These are phyloP conservation scores for Sinocyclocheilus rhinocerous DNA, from an alignment of 2,113 vertebrate species.

Conservation along the genomic window DNA sequence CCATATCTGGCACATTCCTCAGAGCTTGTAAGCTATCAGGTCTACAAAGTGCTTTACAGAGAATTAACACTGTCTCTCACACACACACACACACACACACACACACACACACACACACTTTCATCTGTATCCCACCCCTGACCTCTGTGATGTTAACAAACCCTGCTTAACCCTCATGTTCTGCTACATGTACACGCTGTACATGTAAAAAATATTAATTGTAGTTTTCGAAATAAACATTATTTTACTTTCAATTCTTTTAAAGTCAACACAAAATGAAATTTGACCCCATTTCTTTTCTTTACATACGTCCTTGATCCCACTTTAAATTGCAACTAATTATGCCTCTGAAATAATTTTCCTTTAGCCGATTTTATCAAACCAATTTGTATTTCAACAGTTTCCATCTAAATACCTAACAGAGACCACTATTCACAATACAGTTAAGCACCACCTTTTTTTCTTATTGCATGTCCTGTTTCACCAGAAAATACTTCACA, in stretches of 20 bases:
- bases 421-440: not conserved
- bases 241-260: not conserved
- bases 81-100: not conserved
- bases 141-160: not conserved
- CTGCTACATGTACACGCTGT: not conserved
- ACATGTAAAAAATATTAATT: not conserved
- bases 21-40: conserved; percentile 4
- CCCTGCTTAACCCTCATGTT: not conserved
- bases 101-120: not conserved
- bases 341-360: not conserved
- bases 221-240: not conserved
- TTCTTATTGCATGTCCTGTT: not conserved
- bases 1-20: conserved; percentile 22
- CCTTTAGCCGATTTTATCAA: not conserved
- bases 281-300: not conserved
- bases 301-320: not conserved
- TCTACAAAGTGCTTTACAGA: not conserved
- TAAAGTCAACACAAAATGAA: not conserved
- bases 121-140: not conserved
- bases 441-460: not conserved
- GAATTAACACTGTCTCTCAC: not conserved
- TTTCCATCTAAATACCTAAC: not conserved
- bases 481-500: not conserved
- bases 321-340: not conserved
- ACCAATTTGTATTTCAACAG: not conserved